Evolutionary conservation across 2,113 vertebrate species (phyloP).

Genomic region (Aix galericulata): DNA sequence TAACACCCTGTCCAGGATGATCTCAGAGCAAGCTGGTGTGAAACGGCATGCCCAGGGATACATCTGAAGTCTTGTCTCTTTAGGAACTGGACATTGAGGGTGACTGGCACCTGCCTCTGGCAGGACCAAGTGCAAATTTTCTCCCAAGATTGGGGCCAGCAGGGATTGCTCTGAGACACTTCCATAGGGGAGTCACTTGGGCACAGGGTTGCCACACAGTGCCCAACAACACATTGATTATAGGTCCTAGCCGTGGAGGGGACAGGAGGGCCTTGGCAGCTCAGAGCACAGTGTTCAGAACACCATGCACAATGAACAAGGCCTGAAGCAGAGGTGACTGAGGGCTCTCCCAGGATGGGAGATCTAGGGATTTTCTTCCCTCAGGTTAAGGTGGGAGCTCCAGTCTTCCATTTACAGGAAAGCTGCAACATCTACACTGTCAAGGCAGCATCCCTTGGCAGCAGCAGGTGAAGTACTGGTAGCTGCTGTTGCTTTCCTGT

Average conservation of each 20-base stretch:
- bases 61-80: not conserved
- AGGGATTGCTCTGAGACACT: not conserved
- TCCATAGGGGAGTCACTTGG: rapidly evolving
- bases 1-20: too few relatives aligned
- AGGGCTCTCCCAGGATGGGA: not conserved
- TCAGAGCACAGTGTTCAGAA: not conserved
- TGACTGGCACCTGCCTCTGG: not conserved
- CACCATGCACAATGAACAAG: not conserved
- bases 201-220: not conserved
- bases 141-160: not conserved
- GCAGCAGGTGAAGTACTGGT: not conserved
- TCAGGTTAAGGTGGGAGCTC: not conserved
- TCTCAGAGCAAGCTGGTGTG: not conserved
- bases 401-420: not conserved
- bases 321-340: not conserved
- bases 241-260: not conserved
- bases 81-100: not conserved
- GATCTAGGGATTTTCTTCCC: not conserved
- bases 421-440: not conserved
- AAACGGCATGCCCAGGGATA: too few relatives aligned
- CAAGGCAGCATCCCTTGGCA: not conserved
- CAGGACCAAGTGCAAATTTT: too few relatives aligned
- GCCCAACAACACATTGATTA: not conserved
- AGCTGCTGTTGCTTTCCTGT: not conserved
- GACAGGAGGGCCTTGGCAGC: not conserved